Percentiles rank a stretch among this genome's conserved stretches.
Evolutionary conservation across 2,888 invertebrate genomes (phyloP).

Genomic region (Eupithecia subfuscata): DNA sequence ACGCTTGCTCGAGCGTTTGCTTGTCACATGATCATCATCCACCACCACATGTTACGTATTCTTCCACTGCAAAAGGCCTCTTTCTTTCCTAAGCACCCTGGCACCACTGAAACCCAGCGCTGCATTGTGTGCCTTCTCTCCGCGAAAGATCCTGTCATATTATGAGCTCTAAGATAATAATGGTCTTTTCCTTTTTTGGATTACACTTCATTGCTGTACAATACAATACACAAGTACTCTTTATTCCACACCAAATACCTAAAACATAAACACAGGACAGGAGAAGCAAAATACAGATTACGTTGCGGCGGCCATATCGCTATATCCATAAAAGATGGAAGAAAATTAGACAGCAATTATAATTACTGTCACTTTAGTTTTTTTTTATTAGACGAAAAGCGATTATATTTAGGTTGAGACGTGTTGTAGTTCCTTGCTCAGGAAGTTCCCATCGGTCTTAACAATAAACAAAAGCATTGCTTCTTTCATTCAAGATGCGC

Average conservation of each 20-base stretch:
- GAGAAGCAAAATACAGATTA: too few relatives aligned
- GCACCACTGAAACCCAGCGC: not conserved
- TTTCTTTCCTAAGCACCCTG: not conserved
- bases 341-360: not conserved
- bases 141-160: not conserved
- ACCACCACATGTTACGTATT: not conserved
- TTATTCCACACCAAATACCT: too few relatives aligned
- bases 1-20: not conserved
- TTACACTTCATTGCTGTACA: not conserved
- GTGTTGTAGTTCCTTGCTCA: too few relatives aligned
- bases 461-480: too few relatives aligned
- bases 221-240: too few relatives aligned
- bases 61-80: not conserved
- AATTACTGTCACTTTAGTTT: too few relatives aligned
- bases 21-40: not conserved
- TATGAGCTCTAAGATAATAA: not conserved
- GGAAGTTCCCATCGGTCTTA: too few relatives aligned
- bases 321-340: not conserved
- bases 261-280: too few relatives aligned
- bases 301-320: too few relatives aligned
- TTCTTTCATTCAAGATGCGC: too few relatives aligned
- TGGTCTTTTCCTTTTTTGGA: not conserved
- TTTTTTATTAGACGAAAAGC: too few relatives aligned
- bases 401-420: too few relatives aligned
- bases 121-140: not conserved